Percentiles rank a stretch among this genome's conserved stretches.
phyloP scores from a whole-genome alignment of 2,797 vertebrate species.

The Pelochelys cantorii region DNA sequence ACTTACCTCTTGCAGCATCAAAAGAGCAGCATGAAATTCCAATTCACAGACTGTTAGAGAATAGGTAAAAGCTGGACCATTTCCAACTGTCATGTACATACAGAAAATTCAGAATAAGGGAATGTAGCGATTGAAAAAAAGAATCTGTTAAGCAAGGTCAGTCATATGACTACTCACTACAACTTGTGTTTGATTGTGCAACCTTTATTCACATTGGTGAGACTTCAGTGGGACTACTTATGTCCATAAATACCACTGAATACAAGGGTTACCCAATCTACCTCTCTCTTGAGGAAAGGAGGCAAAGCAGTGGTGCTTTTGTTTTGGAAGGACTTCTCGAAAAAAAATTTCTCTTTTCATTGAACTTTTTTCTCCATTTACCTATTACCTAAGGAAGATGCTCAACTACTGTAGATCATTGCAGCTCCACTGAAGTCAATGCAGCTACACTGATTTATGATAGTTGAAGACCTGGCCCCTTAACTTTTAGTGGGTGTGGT shows the following conservation, averaged over 20 bases:
- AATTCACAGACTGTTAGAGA: not conserved
- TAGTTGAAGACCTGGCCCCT: not conserved
- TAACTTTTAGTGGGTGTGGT: rapidly evolving
- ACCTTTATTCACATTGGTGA: not conserved
- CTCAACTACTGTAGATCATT: not conserved
- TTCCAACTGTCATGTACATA: not conserved
- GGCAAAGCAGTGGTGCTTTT: not conserved
- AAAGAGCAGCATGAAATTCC: rapidly evolving
- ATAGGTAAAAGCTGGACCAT: rapidly evolving
- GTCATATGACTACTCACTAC: not conserved
- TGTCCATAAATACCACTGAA: not conserved
- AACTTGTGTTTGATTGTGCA: not conserved
- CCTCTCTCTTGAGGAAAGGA: not conserved
- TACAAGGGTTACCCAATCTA: constrained; percentile 39
- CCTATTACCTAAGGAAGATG: not conserved
- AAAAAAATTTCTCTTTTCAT: not conserved
- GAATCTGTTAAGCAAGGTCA: not conserved
- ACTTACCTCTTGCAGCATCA: rapidly evolving
- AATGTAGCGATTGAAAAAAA: not conserved
- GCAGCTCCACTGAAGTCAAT: not conserved
- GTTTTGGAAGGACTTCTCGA: not conserved
- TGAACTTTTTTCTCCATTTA: not conserved
- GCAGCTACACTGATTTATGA: not conserved
- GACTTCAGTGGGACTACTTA: not conserved
- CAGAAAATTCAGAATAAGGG: not conserved